Evolutionary conservation across 2,797 vertebrate genomes (phyloP), one percentile per base, ranked within the genome.

Genomic region (Gymnocypris eckloni): DNA sequence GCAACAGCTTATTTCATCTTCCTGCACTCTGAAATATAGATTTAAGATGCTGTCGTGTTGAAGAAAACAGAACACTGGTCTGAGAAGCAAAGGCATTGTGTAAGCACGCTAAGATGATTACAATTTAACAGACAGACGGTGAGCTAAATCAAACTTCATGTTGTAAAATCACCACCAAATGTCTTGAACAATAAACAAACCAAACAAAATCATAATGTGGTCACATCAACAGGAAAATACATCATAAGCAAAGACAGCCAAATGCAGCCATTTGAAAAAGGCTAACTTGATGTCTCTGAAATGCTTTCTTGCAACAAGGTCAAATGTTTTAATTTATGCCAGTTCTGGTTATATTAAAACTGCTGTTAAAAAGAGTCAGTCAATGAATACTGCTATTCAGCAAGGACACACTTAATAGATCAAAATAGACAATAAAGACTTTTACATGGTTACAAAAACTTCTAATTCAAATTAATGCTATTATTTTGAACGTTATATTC

Each of bases 1-100:
- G 73, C 79, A 86, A 82, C 59, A 75, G 79, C 73, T 82, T 85
- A 73, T 82, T 82, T 82, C 83, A 82, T 66, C 79, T 77, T 70
- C 18, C 72, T 71, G 64, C 71, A 50, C 67, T 80, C 67, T 80
- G 84, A 71, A 80, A 85, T 85, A 67, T n/a, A 82, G 81, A 82
- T 78, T 88, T 78, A 52, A 85, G 75, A 86, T 82, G 87, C 56
- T 54, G 83, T 77, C 83, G n/a, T 72, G 52, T 66, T 80, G 50
- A 75, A 82, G 79, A 85, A 81, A 69, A 79, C 22, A 10, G 37
- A 80, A 69, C 16, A 59, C 25, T 84, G 69, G 48, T n/a, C 48
- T 70, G 61, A 87, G 59, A 45, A 82, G 33, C 20, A 79, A 52
- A 73, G 16, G 43, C 75, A 37, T 83, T 79, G 67, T 45, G 70